A percentile compares a stretch with the other conserved stretches of the same genome.
These are phyloP conservation scores for Ophion costatus DNA, from an alignment of 2,888 invertebrate genomes.

Conservation along the genomic window DNA sequence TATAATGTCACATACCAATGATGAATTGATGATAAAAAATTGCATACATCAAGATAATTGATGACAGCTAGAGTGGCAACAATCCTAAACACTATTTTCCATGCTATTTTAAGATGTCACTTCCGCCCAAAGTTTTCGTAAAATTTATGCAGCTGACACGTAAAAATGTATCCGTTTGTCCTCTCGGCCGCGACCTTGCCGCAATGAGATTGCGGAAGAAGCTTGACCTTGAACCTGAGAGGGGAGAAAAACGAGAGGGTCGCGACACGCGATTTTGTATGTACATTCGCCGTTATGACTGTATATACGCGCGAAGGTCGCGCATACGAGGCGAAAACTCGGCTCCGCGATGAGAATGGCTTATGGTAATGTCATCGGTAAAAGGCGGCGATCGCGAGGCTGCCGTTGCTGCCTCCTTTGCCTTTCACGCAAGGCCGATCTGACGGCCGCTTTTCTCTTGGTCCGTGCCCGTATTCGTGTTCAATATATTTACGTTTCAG, in stretches of 20 bases:
- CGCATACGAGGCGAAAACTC: constrained; percentile 15
- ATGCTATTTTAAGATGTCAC: too few species aligned
- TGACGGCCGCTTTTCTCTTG: constrained; percentile 46
- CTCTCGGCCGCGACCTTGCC: constrained; percentile 1
- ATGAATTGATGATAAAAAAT: too few species aligned
- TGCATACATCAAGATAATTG: too few species aligned
- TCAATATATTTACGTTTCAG: not conserved
- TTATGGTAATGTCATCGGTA: constrained; percentile 52
- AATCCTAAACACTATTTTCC: too few species aligned
- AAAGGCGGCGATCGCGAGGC: constrained; percentile 32
- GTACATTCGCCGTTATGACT: not conserved
- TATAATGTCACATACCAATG: too few species aligned
- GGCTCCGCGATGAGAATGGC: constrained; percentile 30
- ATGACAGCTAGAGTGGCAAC: too few species aligned
- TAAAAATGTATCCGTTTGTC: constrained; percentile 12
- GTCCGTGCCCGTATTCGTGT: not conserved
- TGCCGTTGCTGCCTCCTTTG: constrained; percentile 25
- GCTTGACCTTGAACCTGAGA: constrained; percentile 43
- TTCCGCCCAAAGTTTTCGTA: not conserved
- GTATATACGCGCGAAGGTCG: constrained; percentile 47
- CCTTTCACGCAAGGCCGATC: constrained; percentile 71
- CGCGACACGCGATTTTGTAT: constrained; percentile 34
- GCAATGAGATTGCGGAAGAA: constrained; percentile 24
- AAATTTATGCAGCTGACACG: not conserved
- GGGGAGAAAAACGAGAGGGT: constrained; percentile 10